Percentiles rank a stretch among this genome's conserved stretches.
Conservation (phyloP, 2,888 invertebrate species). For the Lasioglossum calceatum region DNA sequence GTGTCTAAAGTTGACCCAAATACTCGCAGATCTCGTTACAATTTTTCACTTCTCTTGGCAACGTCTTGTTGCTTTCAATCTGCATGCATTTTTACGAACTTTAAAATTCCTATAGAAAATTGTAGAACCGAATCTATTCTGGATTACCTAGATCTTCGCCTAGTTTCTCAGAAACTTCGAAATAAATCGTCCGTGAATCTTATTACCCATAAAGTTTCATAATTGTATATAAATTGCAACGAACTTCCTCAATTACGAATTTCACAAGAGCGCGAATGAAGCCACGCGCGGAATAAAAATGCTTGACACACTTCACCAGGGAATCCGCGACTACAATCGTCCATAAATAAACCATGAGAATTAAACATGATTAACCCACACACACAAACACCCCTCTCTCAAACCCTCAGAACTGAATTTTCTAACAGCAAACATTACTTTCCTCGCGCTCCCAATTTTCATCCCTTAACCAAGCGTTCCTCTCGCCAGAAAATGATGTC, state of each 20-base stretch:
- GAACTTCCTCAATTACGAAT: neutral
- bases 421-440: neutral
- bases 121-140: neutral
- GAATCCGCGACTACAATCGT: conserved; percentile 1
- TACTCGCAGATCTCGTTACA: neutral
- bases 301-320: neutral
- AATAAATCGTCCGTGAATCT: neutral
- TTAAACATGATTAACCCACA: neutral
- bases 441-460: neutral
- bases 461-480: neutral
- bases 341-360: conserved; percentile 11
- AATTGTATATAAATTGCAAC: neutral
- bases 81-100: no score
- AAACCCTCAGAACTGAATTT: neutral
- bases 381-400: neutral
- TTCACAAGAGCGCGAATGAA: neutral
- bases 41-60: neutral
- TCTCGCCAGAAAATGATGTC: conserved; percentile 6
- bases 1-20: neutral
- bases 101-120: neutral
- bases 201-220: neutral
- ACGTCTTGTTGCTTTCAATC: neutral
- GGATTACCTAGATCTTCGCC: neutral
- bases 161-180: neutral
- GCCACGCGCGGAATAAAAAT: neutral